Conservation (phyloP, 2,797 vertebrate genomes). For the Austrolebias charrua region DNA sequence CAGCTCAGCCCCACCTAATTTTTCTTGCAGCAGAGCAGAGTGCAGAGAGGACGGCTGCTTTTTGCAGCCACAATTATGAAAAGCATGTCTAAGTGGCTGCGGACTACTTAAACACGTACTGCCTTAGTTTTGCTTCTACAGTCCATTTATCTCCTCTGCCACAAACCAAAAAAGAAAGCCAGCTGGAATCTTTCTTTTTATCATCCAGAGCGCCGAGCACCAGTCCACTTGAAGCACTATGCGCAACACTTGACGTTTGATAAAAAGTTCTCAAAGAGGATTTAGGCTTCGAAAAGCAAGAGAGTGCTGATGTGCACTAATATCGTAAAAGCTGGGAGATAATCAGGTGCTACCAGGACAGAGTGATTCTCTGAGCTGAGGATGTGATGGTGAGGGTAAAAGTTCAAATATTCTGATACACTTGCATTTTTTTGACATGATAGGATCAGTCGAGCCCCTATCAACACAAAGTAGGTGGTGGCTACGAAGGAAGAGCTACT, state of each 20-base stretch:
- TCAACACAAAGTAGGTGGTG: constrained; percentile 63
- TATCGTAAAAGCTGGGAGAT: constrained; percentile 45
- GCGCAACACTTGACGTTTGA: constrained; percentile 58
- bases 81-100: constrained; percentile 43
- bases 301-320: constrained; percentile 49
- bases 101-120: constrained; percentile 42
- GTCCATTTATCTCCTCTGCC: constrained; percentile 61
- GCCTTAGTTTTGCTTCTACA: constrained; percentile 39
- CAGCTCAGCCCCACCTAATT: constrained; percentile 47
- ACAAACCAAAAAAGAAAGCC: constrained; percentile 35
- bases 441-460: constrained; percentile 75
- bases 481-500: constrained; percentile 21
- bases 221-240: constrained; percentile 63
- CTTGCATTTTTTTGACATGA: constrained; percentile 72
- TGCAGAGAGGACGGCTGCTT: constrained; percentile 37
- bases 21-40: constrained; percentile 6
- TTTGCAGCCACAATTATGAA: constrained; percentile 60
- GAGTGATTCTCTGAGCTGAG: constrained; percentile 40
- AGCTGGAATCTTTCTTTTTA: constrained; percentile 28
- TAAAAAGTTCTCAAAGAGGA: constrained; percentile 51
- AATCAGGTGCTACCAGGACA: constrained; percentile 49
- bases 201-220: constrained; percentile 40
- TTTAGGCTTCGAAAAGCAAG: constrained; percentile 48
- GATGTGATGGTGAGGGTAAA: constrained; percentile 61
- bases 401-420: constrained; percentile 79